Evolutionary conservation across 2,797 vertebrate species (phyloP), one percentile per base, ranked within the genome.

Genomic region (Trachops cirrhosus): DNA sequence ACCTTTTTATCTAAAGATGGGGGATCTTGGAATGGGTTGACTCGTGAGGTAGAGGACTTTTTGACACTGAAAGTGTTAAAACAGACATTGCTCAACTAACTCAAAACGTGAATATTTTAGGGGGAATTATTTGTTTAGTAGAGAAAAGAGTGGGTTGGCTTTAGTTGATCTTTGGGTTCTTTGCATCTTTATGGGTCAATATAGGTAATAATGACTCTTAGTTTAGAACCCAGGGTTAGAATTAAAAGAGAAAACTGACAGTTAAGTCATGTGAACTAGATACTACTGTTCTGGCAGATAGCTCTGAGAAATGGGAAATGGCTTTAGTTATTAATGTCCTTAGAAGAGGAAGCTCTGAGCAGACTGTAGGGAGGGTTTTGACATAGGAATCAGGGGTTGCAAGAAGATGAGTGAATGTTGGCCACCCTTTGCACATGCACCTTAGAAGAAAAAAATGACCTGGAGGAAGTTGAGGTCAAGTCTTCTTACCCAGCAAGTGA

Each of bases 261-360:
- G 93, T 96, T 97, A 89, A 96, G 90, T 97, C 97, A 97, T 96
- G 96, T 97, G 95, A 64, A 77, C 71, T 91, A 16, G 94, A 94
- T 89, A 97, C 37, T 83, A 86, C 57, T 54, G 75, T 94, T 96
- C 89, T 88, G 62, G 73, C 91, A 94, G 94, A 94, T 93, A 95
- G 75, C 96, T 74, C 71, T 86, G 91, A 96, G 77, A 97, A 97
- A 96, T 97, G 94, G 97, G 96, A 97, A 97, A 97, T 96, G 84
- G 37, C 82, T 94, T 95, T 67, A 68, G 71, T 96, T 97, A 70
- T 95, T 77, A 74, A 0, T 44, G 75, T 87, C 54, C 39, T 94
- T 84, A 92, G 86, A 96, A 95, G 95, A 97, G 96, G 96, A 98
- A 97, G 96, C 85, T 71, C 62, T 71, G 85, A 91, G 79, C 68